These are phyloP conservation scores for Scolopax bukidnonensis DNA, from an alignment of 2,797 vertebrate species.

Conservation along the genomic window DNA sequence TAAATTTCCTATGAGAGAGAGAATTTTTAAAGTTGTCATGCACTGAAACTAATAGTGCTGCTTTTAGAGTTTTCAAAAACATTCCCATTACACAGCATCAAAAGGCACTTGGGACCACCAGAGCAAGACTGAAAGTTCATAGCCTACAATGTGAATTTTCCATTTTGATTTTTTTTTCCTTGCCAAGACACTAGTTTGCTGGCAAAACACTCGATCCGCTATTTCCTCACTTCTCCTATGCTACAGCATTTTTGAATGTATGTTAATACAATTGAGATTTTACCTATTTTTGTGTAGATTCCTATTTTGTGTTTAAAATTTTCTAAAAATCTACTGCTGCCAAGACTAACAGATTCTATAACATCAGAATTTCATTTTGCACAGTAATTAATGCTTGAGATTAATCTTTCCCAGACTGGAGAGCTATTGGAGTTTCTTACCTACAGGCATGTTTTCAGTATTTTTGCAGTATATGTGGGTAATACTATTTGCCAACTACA, in stretches of 20 bases:
- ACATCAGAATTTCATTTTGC: constrained; percentile 62
- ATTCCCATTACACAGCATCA: neutral
- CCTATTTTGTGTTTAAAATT: neutral
- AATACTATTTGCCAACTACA: constrained; percentile 67
- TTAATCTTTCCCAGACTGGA: constrained; percentile 58
- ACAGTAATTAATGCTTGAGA: constrained; percentile 63
- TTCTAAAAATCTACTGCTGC: neutral
- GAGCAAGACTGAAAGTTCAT: neutral
- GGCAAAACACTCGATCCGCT: neutral
- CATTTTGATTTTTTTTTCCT: neutral
- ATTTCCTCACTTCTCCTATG: neutral
- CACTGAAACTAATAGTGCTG: neutral
- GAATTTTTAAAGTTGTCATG: neutral
- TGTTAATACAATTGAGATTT: neutral
- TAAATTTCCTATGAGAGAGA: neutral
- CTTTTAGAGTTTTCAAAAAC: neutral
- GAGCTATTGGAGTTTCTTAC: constrained; percentile 63
- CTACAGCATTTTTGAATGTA: neutral
- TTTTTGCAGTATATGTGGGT: constrained; percentile 45
- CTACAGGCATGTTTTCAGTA: constrained; percentile 60
- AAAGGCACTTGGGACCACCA: neutral
- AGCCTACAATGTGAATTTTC: neutral
- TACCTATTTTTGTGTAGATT: neutral
- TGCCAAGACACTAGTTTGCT: neutral
- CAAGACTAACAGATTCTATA: constrained; percentile 57